Evolutionary conservation across 2,888 invertebrate species (phyloP).

Genomic region (Drosophila subsilvestris): DNA sequence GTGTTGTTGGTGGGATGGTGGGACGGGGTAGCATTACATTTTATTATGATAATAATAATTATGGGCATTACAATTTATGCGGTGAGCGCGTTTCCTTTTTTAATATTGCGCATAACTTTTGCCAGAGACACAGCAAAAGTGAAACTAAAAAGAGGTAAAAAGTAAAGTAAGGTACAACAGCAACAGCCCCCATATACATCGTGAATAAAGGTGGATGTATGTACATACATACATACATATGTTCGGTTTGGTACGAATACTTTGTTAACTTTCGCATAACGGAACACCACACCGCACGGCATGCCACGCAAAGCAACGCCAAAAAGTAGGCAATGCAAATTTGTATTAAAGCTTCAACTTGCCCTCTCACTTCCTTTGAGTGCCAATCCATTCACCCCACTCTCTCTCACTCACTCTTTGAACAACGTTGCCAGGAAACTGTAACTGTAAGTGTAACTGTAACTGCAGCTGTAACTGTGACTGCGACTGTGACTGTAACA

Average conservation of each 20-base stretch:
- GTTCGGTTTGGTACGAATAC: not conserved
- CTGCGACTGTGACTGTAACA: slow-evolving; percentile 45
- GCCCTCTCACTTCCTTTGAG: slow-evolving; percentile 10
- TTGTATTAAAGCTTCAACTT: slow-evolving; percentile 51
- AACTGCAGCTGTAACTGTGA: slow-evolving; percentile 53
- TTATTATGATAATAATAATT: slow-evolving; percentile 60
- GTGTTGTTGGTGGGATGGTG: no score
- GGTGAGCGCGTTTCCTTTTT: slow-evolving; percentile 31
- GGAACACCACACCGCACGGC: not conserved
- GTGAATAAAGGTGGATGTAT: not conserved
- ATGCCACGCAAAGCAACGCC: not conserved
- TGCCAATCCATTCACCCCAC: not conserved
- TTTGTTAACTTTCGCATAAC: slow-evolving; percentile 10
- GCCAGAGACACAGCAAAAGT: slow-evolving; percentile 10
- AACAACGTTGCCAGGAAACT: slow-evolving; percentile 35
- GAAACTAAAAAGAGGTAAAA: slow-evolving; percentile 22
- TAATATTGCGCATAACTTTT: slow-evolving; percentile 70
- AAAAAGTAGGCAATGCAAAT: slow-evolving; percentile 65
- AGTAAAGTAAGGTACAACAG: slow-evolving; percentile 4
- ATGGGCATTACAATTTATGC: slow-evolving; percentile 63
- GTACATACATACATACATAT: not conserved
- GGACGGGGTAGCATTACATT: slow-evolving; percentile 23
- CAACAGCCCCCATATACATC: no score
- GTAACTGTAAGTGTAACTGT: slow-evolving; percentile 59
- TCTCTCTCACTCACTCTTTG: slow-evolving; percentile 31